A percentile compares a stretch with the other conserved stretches of the same genome.
These are phyloP conservation scores for Pyxicephalus adspersus DNA, from an alignment of 2,113 vertebrate species.

Conservation along the genomic window DNA sequence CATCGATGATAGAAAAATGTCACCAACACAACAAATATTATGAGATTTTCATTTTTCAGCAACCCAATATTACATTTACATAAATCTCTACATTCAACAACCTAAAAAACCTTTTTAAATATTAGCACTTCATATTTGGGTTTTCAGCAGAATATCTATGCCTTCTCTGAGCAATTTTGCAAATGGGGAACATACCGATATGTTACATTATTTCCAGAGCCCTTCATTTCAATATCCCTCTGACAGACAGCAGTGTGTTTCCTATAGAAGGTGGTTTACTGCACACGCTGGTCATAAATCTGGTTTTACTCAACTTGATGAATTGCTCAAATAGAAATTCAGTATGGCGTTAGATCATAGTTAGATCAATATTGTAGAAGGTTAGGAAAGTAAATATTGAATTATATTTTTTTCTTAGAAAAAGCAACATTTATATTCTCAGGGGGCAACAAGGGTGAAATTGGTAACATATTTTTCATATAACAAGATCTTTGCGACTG, in stretches of 20 bases:
- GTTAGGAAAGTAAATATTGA: slow-evolving; percentile 30
- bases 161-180: not conserved
- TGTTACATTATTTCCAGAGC: slow-evolving; percentile 1
- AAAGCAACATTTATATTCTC: slow-evolving; percentile 6
- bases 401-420: slow-evolving; percentile 11
- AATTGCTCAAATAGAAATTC: slow-evolving; percentile 43
- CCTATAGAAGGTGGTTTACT: slow-evolving; percentile 10
- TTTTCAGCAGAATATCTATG: too few relatives aligned
- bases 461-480: not conserved
- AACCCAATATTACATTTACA: too few relatives aligned
- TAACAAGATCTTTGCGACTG: not conserved
- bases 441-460: not conserved
- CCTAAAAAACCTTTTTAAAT: too few relatives aligned
- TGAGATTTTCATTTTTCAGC: too few relatives aligned
- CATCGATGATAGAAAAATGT: too few relatives aligned
- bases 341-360: slow-evolving; percentile 26
- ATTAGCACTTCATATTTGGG: too few relatives aligned
- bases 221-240: not conserved
- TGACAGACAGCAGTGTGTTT: slow-evolving; percentile 6
- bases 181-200: not conserved
- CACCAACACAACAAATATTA: too few relatives aligned
- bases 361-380: slow-evolving; percentile 42
- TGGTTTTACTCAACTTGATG: slow-evolving; percentile 47
- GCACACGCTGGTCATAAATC: slow-evolving; percentile 16
- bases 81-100: too few relatives aligned